phyloP scores from a whole-genome alignment of 1,140 invertebrate species.

The Agrypnia vestita region DNA sequence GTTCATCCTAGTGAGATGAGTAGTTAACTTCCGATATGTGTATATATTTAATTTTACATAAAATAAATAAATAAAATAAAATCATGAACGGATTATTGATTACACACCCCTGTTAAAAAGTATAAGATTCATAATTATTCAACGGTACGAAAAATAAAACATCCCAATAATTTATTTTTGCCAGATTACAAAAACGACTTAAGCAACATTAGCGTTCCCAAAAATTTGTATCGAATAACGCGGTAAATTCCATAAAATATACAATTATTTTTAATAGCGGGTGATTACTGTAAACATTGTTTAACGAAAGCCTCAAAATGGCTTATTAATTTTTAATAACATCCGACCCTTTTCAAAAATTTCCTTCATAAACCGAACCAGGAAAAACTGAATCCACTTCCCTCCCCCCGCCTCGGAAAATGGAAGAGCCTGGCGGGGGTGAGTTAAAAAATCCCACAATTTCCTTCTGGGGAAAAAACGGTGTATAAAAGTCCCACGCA shows the following conservation, averaged over 20 bases:
- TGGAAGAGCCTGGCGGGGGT: neutral
- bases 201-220: neutral
- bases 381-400: conserved; percentile 12
- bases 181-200: neutral
- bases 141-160: too few relatives aligned
- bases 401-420: conserved; percentile 6
- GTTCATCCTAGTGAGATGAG: too few relatives aligned
- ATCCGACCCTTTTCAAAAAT: conserved; percentile 60
- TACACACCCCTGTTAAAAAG: too few relatives aligned
- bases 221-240: conserved; percentile 14
- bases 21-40: too few relatives aligned
- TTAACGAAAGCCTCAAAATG: conserved; percentile 38
- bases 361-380: conserved; percentile 37
- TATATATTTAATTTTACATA: too few relatives aligned
- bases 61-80: too few relatives aligned
- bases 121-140: too few relatives aligned
- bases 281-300: conserved; percentile 20
- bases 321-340: conserved; percentile 62
- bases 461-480: conserved; percentile 18
- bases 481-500: neutral
- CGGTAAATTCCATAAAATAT: conserved; percentile 29
- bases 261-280: conserved; percentile 33
- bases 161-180: neutral
- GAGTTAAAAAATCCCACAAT: conserved; percentile 19
- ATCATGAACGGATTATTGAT: too few relatives aligned